Percentiles rank a stretch among this genome's conserved stretches.
These are phyloP conservation scores for Adoxophyes honmai DNA, from an alignment of 1,140 invertebrate genomes.

Conservation along the genomic window DNA sequence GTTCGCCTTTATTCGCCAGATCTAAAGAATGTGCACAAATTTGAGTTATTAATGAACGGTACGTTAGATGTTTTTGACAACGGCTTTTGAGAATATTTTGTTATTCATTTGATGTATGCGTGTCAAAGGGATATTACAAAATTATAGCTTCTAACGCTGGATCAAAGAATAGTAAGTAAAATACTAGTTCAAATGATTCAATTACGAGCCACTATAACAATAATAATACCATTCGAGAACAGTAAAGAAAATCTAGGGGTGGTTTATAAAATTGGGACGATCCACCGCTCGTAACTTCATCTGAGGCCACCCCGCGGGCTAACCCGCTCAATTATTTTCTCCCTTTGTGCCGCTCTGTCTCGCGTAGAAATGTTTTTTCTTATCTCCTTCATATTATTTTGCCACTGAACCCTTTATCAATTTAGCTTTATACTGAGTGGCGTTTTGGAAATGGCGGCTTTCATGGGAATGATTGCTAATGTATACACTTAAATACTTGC, in stretches of 20 bases:
- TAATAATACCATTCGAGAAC: constrained; percentile 1
- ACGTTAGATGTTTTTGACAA: too few relatives aligned
- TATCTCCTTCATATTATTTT: constrained; percentile 20
- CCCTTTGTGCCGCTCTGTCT: constrained; percentile 21
- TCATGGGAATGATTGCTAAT: not conserved
- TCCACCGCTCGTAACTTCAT: constrained; percentile 9
- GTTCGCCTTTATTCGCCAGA: not conserved
- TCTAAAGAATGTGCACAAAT: not conserved
- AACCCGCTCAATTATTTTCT: constrained; percentile 14
- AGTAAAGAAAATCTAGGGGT: not conserved
- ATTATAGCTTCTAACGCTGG: too few relatives aligned
- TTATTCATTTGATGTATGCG: too few relatives aligned
- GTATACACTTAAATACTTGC: too few relatives aligned
- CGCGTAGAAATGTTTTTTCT: constrained; percentile 22
- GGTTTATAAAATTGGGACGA: constrained; percentile 12
- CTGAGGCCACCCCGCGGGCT: not conserved
- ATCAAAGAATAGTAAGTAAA: too few relatives aligned
- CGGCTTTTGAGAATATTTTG: too few relatives aligned
- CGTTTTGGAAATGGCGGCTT: constrained; percentile 5
- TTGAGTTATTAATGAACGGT: too few relatives aligned
- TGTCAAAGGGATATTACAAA: too few relatives aligned
- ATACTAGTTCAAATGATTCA: too few relatives aligned
- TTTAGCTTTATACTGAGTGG: constrained; percentile 27
- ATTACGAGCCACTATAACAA: not conserved
- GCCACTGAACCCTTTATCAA: constrained; percentile 28